A percentile compares a stretch with the other conserved stretches of the same genome.
These are phyloP conservation scores for Callitettix versicolor DNA, from an alignment of 1,140 invertebrate genomes.

Conservation along the genomic window DNA sequence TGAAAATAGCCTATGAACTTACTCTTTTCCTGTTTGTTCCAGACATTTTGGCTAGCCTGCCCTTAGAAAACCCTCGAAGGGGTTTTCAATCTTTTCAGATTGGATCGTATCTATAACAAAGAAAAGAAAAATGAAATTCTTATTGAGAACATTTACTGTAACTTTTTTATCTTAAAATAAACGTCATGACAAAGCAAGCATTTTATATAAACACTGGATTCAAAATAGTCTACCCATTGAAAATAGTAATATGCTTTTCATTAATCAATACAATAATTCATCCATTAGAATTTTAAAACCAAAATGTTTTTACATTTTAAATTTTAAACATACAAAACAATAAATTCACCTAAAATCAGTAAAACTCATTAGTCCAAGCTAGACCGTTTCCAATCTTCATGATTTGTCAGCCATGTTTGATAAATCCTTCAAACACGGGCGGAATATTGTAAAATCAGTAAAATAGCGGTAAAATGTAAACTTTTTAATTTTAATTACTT, in stretches of 20 bases:
- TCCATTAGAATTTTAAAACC: not conserved
- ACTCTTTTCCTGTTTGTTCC: not conserved
- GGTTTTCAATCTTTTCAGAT: not conserved
- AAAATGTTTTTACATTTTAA: not conserved
- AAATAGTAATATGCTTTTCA: not conserved
- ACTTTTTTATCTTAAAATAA: not conserved
- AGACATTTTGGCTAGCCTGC: not conserved
- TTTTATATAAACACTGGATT: too few relatives aligned
- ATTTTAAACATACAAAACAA: too few relatives aligned
- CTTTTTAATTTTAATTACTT: too few relatives aligned
- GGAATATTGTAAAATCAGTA: not conserved
- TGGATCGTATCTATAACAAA: not conserved
- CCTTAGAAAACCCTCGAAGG: not conserved
- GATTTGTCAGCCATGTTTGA: constrained; percentile 12
- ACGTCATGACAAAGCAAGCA: not conserved
- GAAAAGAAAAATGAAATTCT: not conserved
- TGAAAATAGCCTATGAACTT: too few relatives aligned
- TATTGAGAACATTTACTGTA: not conserved
- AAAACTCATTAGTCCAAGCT: not conserved
- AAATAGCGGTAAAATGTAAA: too few relatives aligned
- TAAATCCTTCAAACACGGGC: constrained; percentile 8
- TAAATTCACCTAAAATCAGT: not conserved
- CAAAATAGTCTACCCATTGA: not conserved
- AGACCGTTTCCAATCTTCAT: not conserved
- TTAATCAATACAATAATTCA: not conserved